Evolutionary conservation across 2,113 vertebrate genomes (phyloP), one percentile per base, ranked within the genome.

Genomic region (Xiphophorus maculatus): DNA sequence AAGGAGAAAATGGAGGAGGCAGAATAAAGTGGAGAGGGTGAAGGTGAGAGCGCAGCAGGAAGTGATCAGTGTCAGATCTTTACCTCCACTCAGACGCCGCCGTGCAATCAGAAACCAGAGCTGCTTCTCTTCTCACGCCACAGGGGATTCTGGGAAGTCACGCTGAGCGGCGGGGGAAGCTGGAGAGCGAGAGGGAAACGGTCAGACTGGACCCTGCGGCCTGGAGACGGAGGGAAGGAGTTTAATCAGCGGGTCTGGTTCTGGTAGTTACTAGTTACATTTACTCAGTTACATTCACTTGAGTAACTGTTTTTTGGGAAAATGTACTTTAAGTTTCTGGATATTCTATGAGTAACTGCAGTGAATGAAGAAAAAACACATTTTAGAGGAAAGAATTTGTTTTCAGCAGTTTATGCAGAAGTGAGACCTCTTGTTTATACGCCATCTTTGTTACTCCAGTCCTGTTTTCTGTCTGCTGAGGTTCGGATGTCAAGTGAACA

Each of bases 131-230:
- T n/a, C 66, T 27, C 66, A 25, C 44, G 6, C 65, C 44, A 8
- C 37, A 35, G 75, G 71, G 51, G 67, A 54, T 79, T 65, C 62
- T 42, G 29, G 63, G 66, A 66, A 32, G 69, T 69, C 73, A 71
- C 17, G 28, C 11, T 48, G 10, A 7, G 51, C 64, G 74, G 71
- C 78, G 15, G 32, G 37, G 62, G 64, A 82, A 66, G 71, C 75
- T 73, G 84, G 77, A 68, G 71, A 40, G 84, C 71, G 78, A 87
- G 70, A 44, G 73, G 73, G 68, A 84, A 74, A 79, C 81, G 74
- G 77, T 69, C 42, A 69, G 60, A 69, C 61, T 25, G 64, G 58
- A 60, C 58, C 13, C 22, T 40, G 32, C 63, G 9, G 17, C 29
- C 12, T 62, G 71, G 42, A 44, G 77, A 70, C 62, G 42, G 44